These are phyloP conservation scores for Acropternis orthonyx DNA, from an alignment of 2,797 vertebrate genomes.

Conservation along the genomic window DNA sequence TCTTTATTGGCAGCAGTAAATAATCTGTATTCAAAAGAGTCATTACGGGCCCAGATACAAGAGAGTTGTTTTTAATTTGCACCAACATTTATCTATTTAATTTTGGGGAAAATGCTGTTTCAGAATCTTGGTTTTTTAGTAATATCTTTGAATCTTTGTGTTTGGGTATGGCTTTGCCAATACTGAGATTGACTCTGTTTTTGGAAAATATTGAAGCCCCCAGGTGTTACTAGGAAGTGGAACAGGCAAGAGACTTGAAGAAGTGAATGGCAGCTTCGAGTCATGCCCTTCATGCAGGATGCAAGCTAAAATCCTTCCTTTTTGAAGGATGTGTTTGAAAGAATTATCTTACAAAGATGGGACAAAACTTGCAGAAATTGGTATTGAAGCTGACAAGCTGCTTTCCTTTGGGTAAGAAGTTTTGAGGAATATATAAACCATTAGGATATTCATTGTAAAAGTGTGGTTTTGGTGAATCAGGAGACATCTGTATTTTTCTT, in stretches of 20 bases:
- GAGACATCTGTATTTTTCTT: neutral
- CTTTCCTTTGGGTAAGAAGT: neutral
- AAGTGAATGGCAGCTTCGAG: neutral
- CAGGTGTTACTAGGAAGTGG: neutral
- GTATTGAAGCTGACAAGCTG: neutral
- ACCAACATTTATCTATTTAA: constrained; percentile 33
- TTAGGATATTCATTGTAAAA: neutral
- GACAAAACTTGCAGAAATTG: neutral
- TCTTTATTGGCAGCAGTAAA: constrained; percentile 54
- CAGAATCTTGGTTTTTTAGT: neutral
- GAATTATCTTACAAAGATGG: neutral
- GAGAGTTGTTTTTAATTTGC: constrained; percentile 48
- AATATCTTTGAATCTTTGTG: neutral
- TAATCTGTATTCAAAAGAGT: constrained; percentile 64
- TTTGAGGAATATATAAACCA: neutral
- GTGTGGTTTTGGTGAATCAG: neutral
- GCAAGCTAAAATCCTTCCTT: neutral
- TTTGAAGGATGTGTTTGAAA: neutral
- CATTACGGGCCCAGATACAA: constrained; percentile 35
- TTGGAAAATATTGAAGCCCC: neutral
- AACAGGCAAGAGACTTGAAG: neutral
- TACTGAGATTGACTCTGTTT: neutral
- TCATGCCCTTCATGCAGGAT: neutral
- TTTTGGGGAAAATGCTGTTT: constrained; percentile 30
- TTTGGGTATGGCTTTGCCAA: neutral